Evolutionary conservation across 2,113 vertebrate species (phyloP).

Genomic region (Zosterops pallidus): DNA sequence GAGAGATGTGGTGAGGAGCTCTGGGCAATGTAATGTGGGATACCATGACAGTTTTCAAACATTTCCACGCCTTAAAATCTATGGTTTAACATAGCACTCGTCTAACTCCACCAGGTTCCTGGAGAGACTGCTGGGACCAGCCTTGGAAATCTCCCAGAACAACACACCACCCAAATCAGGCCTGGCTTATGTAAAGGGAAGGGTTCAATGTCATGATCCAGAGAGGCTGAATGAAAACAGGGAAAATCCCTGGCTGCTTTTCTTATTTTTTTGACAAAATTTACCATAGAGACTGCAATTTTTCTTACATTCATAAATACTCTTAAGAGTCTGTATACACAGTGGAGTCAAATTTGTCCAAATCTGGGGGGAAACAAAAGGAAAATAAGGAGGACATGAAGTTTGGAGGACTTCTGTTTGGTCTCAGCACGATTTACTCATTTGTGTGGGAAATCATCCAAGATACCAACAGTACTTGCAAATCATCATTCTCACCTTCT

Average conservation of each 20-base stretch:
- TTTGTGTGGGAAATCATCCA: not conserved
- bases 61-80: not conserved
- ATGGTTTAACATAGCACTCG: not conserved
- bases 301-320: not conserved
- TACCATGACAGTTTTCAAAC: not conserved
- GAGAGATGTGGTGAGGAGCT: not conserved
- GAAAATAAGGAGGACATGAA: not conserved
- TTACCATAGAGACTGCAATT: not conserved
- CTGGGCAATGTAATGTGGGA: not conserved
- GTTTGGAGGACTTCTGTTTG: not conserved
- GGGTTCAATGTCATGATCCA: not conserved
- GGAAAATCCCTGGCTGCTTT: not conserved
- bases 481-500: not conserved
- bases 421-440: not conserved
- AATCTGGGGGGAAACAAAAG: rapidly evolving
- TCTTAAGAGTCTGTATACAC: not conserved
- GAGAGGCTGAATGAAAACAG: not conserved
- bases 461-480: not conserved
- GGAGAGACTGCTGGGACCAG: not conserved
- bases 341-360: not conserved
- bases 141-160: not conserved
- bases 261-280: not conserved
- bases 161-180: not conserved
- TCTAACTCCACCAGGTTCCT: not conserved
- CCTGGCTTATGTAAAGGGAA: not conserved